Evolutionary conservation across 2,797 vertebrate species (phyloP).

Genomic region (Argya squamiceps): DNA sequence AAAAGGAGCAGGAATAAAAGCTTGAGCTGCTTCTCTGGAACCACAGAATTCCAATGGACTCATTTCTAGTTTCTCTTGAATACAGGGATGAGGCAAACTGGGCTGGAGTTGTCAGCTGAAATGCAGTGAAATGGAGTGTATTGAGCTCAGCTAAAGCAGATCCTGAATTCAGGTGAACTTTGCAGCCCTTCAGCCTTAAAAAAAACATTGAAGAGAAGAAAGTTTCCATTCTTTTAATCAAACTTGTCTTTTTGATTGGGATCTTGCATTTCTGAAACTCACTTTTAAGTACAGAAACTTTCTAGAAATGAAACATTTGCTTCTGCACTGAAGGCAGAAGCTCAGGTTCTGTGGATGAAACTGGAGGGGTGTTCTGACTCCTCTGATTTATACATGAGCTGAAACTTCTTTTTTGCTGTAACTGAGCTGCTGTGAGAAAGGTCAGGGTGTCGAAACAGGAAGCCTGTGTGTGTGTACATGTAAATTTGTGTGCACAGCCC

Average conservation of each 20-base stretch:
- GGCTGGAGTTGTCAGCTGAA: background rate
- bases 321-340: background rate
- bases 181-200: background rate
- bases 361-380: background rate
- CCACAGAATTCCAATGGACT: background rate
- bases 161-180: background rate
- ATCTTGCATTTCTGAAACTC: background rate
- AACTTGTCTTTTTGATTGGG: background rate
- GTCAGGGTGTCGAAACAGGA: constrained; percentile 7
- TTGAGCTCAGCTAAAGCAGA: background rate
- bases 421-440: background rate
- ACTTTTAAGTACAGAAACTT: background rate
- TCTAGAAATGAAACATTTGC: background rate
- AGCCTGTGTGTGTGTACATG: background rate
- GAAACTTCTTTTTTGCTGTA: constrained; percentile 18
- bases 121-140: background rate
- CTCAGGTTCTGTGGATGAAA: background rate
- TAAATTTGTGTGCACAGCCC: background rate
- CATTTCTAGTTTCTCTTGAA: background rate
- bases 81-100: background rate
- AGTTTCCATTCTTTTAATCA: background rate
- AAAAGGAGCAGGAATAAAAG: background rate
- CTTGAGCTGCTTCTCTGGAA: background rate
- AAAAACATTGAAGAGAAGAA: background rate
- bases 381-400: background rate